Percentiles rank a stretch among this genome's conserved stretches.
These are phyloP conservation scores for Delichon dasypus DNA, from an alignment of 2,797 vertebrate species.

Conservation along the genomic window DNA sequence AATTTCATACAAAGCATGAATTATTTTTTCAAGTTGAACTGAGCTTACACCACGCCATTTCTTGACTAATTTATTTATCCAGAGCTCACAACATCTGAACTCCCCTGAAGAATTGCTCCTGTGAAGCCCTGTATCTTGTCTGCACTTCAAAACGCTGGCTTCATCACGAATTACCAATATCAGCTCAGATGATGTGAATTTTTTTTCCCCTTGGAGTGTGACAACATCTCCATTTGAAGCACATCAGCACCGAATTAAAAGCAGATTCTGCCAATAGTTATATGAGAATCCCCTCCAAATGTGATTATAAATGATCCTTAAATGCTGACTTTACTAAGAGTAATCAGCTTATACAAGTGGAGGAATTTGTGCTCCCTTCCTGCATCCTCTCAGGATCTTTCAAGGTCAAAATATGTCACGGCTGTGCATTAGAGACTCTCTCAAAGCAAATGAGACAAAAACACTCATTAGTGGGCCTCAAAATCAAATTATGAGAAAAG, in stretches of 20 bases:
- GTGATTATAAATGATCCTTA: slow-evolving; percentile 67
- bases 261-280: slow-evolving; percentile 24
- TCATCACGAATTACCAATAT: not conserved
- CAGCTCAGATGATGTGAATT: not conserved
- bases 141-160: not conserved
- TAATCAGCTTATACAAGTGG: slow-evolving; percentile 57
- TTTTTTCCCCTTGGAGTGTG: not conserved
- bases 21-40: not conserved
- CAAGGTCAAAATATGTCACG: slow-evolving; percentile 44
- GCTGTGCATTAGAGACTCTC: slow-evolving; percentile 31
- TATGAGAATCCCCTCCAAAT: slow-evolving; percentile 40
- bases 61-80: slow-evolving; percentile 6
- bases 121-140: not conserved
- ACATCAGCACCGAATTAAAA: not conserved
- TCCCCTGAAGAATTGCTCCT: not conserved
- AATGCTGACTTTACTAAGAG: slow-evolving; percentile 45
- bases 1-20: not conserved
- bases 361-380: slow-evolving; percentile 41
- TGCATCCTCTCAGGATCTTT: slow-evolving; percentile 20
- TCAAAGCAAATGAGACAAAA: not conserved
- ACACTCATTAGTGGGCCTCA: not conserved
- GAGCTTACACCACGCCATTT: not conserved
- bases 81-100: not conserved
- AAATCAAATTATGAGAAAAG: slow-evolving; percentile 4
- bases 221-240: not conserved